These are phyloP conservation scores for Chaetorhynchus papuensis DNA, from an alignment of 2,113 vertebrate genomes.

Conservation along the genomic window DNA sequence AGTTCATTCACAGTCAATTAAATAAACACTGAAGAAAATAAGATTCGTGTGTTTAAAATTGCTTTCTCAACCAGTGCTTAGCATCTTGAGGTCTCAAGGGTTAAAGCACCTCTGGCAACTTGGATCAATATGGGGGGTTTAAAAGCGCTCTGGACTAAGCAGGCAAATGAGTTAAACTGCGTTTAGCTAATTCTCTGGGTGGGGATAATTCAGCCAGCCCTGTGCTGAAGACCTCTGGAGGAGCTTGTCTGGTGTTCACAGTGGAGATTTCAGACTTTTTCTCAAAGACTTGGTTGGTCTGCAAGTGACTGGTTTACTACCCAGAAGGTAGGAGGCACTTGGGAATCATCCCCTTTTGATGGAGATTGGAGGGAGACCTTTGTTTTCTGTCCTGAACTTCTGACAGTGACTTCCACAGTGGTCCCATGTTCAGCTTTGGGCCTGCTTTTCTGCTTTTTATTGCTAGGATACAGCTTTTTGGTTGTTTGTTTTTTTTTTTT, in stretches of 20 bases:
- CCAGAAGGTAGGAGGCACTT: neutral
- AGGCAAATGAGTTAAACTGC: neutral
- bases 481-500: neutral
- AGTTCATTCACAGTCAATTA: neutral
- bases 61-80: neutral
- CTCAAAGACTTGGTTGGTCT: neutral
- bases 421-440: neutral
- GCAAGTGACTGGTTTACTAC: neutral
- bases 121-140: neutral
- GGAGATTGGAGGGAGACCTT: neutral
- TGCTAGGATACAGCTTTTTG: neutral
- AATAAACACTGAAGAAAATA: neutral
- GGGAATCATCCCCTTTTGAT: neutral
- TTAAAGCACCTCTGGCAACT: neutral
- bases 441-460: neutral
- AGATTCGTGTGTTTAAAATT: neutral
- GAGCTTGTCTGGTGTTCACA: neutral
- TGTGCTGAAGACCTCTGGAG: neutral
- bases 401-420: neutral
- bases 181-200: neutral
- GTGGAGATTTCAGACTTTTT: neutral
- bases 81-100: neutral
- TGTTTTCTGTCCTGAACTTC: neutral
- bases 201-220: neutral
- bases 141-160: neutral